Percentiles rank a stretch among this genome's conserved stretches.
Conservation (phyloP, 2,113 vertebrate species). For the Boulengeromyrus knoepffleri region DNA sequence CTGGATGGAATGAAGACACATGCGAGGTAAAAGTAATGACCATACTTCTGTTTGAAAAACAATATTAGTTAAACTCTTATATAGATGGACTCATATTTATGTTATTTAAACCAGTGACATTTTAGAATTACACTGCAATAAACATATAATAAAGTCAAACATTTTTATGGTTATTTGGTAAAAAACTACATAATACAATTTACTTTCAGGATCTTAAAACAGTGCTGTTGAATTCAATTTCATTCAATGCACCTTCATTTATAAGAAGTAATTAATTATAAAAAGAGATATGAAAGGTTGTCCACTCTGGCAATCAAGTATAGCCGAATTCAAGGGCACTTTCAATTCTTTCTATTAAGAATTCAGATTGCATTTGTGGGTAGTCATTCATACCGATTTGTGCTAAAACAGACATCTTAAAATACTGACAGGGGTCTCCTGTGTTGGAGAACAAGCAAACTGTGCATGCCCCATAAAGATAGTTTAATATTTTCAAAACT, state of each 20-base stretch:
- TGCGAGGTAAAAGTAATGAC: background rate
- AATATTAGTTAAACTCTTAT: background rate
- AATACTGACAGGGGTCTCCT: background rate
- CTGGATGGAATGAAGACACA: background rate
- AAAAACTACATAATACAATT: background rate
- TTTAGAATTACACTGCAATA: background rate
- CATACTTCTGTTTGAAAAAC: background rate
- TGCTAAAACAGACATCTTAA: background rate
- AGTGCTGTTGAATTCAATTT: background rate
- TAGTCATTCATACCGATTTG: background rate
- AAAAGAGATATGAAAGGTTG: background rate
- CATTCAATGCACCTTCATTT: background rate
- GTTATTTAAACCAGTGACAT: background rate
- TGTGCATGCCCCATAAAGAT: background rate
- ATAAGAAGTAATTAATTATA: background rate
- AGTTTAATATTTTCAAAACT: too few relatives aligned
- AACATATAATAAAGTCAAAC: background rate
- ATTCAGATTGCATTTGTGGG: background rate
- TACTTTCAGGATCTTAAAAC: background rate
- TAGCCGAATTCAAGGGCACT: background rate
- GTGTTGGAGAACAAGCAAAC: background rate
- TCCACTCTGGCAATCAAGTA: background rate
- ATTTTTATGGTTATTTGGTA: background rate
- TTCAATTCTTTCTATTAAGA: background rate
- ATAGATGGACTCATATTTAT: background rate